These are phyloP conservation scores for Apis mellifera DNA, from an alignment of 1,140 invertebrate species.

Conservation along the genomic window Amel_HAv3.1 CM009942.2:10962501-10963000, in stretches of 20 bases:
- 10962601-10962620: constrained; percentile 59
- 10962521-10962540: constrained; percentile 19
- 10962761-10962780: too few relatives aligned
- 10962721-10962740: not conserved
- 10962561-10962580: constrained; percentile 64
- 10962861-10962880: too few relatives aligned
- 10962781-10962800: too few relatives aligned
- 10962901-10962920: too few relatives aligned
- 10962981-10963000: not conserved
- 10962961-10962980: not conserved
- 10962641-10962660: too few relatives aligned
- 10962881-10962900: too few relatives aligned
- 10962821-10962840: too few relatives aligned
- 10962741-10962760: too few relatives aligned
- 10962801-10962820: too few relatives aligned
- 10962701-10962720: not conserved
- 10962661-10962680: not conserved
- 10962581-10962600: constrained; percentile 67
- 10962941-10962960: not conserved
- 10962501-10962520: constrained; percentile 51
- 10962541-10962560: constrained; percentile 19
- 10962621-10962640: constrained; percentile 34
- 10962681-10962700: not conserved
- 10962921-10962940: too few relatives aligned
- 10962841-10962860: too few relatives aligned